These are phyloP conservation scores for Holothuria leucospilota DNA, from an alignment of 53 echinoderm and acorn worm species.

Conservation along the genomic window DNA sequence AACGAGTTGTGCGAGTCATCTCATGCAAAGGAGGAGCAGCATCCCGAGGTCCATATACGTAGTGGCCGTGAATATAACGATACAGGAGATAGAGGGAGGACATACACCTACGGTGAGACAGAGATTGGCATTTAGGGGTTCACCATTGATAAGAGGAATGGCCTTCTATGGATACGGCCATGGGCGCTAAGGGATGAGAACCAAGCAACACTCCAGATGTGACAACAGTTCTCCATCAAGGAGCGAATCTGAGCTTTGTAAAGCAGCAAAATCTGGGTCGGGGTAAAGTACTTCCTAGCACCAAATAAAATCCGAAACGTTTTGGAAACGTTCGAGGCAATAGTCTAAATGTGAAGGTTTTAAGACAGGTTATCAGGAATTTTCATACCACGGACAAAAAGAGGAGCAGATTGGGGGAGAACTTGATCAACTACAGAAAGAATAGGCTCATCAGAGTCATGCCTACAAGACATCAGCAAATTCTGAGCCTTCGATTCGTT, in stretches of 20 bases:
- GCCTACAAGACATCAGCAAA: neutral
- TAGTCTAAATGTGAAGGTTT: neutral
- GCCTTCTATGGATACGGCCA: neutral
- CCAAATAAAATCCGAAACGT: neutral
- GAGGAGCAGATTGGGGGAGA: slow-evolving; percentile 1
- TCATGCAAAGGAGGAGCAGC: no score
- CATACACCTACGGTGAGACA: neutral
- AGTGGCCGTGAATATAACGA: neutral
- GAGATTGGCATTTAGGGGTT: neutral
- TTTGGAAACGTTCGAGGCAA: neutral
- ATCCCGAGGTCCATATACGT: no score
- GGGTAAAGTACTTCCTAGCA: neutral
- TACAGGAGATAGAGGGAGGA: neutral
- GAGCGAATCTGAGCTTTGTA: neutral
- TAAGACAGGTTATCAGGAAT: neutral
- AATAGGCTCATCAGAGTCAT: neutral
- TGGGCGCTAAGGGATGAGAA: neutral
- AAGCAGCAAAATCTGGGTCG: neutral
- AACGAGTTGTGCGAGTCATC: no score
- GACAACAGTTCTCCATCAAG: neutral
- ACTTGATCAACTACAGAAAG: neutral
- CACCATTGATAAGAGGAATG: neutral
- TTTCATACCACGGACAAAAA: neutral
- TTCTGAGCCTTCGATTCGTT: neutral
- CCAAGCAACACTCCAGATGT: neutral